phyloP scores from a whole-genome alignment of 2,113 vertebrate genomes.

The Rattus norvegicus region DNA sequence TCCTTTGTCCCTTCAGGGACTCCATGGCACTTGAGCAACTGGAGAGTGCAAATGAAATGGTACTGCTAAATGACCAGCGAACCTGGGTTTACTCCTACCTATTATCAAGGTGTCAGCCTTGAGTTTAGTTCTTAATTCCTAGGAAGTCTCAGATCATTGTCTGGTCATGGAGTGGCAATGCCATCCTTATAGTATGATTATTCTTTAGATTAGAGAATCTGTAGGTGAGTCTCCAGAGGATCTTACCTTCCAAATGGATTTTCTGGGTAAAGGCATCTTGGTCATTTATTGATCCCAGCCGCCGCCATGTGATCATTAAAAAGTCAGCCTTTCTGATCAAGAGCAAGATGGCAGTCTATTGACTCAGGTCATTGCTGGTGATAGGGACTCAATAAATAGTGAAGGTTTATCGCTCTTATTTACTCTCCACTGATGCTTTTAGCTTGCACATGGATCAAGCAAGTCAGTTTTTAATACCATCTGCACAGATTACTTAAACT shows the following conservation, averaged over 20 bases:
- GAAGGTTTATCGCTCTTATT: conserved; percentile 44
- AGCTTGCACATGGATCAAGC: neutral
- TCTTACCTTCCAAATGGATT: neutral
- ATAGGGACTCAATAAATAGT: neutral
- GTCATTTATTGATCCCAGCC: neutral
- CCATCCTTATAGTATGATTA: neutral
- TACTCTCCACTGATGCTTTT: conserved; percentile 20
- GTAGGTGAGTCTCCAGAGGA: neutral
- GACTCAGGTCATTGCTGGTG: neutral
- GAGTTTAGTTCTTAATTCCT: conserved; percentile 1
- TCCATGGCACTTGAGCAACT: neutral
- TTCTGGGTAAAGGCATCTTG: neutral
- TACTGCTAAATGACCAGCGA: neutral
- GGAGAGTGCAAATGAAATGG: no score
- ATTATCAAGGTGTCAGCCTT: neutral
- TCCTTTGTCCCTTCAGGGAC: neutral
- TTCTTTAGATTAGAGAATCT: neutral
- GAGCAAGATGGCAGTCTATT: neutral
- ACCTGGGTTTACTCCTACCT: neutral
- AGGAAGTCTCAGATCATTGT: neutral
- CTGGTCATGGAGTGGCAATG: neutral
- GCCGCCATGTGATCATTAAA: neutral
- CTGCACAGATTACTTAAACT: conserved; percentile 18
- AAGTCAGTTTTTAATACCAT: conserved; percentile 55
- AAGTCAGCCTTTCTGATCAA: neutral